Evolutionary conservation across 2,888 invertebrate species (phyloP), one percentile per base, ranked within the genome.

Genomic region (Tribolium freemani): DNA sequence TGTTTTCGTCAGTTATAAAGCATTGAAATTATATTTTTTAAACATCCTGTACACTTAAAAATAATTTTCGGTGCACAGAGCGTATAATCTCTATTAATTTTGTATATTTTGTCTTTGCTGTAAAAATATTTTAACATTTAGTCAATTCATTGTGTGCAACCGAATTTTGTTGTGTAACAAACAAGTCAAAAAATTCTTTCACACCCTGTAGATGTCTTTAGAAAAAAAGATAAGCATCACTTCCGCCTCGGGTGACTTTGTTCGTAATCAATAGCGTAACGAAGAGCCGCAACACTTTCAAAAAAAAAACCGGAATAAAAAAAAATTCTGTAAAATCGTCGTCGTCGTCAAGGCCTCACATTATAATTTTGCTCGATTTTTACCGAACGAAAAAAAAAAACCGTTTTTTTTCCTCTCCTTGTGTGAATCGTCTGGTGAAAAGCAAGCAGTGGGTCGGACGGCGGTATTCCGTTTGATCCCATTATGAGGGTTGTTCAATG

Each of bases 401-500:
- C 45, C 8, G 3, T 45, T 45, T n/a, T 38, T 38, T 38, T 38
- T 38, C 2, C 16, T 1, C 16, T 16, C 5, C 9, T 3, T n/a
- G 9, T 31, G 1, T 31, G 9, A 9, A 2, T 38, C 26, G 26
- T 26, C 5, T 3, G 3, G 5, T 5, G 38, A 38, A 38, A 38
- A 38, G 38, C 26, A 5, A 26, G 44, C 57, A 57, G 57, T 30
- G 31, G 44, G 57, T 16, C 57, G 58, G 60, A 16, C 38, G 20
- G 38, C 38, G 58, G 44, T n/a, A 10, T 58, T 60, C 46, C 48
- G 46, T 60, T 60, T 60, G 60, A 60, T 60, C 60, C 60, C 60
- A 60, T 60, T 60, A 60, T 48, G 60, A 60, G 60, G 48, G 60
- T 60, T 60, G 60, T 60, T 60, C 60, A 13, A 63, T 63, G 63